Base-by-base conservation (phyloP, 2,888 invertebrate genomes). In the Taenaris catops region DNA sequence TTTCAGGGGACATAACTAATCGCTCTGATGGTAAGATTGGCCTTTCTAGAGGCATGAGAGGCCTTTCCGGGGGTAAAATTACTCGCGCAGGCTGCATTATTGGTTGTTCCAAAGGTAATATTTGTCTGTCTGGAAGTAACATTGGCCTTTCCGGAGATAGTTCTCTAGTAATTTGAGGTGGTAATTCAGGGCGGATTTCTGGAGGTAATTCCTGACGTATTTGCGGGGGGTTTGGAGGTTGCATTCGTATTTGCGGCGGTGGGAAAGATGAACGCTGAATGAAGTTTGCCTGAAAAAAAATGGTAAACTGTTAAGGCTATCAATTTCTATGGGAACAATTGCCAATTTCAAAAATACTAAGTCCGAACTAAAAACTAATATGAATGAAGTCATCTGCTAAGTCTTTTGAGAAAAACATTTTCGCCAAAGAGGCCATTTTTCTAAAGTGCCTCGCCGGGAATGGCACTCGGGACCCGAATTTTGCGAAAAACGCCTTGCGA, bases 251-350 rank as follows among this genome's bases (percentile, higher is more conserved):
- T 34, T 56, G 63, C n/a, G 56, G 63, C 0, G 58, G 56, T 1
- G 76, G 74, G 44, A 75, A 80, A 0, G 69, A 62, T 0, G 63
- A 45, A 1, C 80, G 66, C 2, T 65, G 68, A 9, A 53, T 51
- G 50, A 72, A 81, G 43, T 76, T 73, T 1, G 67, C 69, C 83
- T 84, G 64, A 10, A 58, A 64, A 38, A 2, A 25, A n/a, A n/a
- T n/a, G n/a, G n/a, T n/a, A n/a, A n/a, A n/a, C n/a, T n/a, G n/a
- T n/a, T n/a, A n/a, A n/a, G n/a, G n/a, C n/a, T n/a, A n/a, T n/a
- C n/a, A n/a, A n/a, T n/a, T n/a, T n/a, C n/a, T n/a, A n/a, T n/a
- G n/a, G n/a, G n/a, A n/a, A n/a, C n/a, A n/a, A n/a, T n/a, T n/a
- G n/a, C n/a, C n/a, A n/a, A n/a, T n/a, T n/a, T n/a, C n/a, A n/a